These are phyloP conservation scores for Pandemis heparana DNA, from an alignment of 2,888 invertebrate genomes.

Conservation along the genomic window DNA sequence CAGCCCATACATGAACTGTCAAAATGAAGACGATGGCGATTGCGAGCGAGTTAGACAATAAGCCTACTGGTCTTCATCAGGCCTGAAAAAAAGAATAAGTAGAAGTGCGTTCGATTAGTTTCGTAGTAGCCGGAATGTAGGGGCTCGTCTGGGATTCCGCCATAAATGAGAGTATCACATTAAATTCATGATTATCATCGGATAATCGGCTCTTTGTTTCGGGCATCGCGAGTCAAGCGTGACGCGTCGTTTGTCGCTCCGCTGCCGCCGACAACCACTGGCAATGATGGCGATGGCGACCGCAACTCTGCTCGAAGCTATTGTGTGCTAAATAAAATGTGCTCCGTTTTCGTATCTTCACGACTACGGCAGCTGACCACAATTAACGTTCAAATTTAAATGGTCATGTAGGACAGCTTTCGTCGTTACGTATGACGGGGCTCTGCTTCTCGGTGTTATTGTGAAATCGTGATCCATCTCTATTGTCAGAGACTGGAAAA, in stretches of 20 bases:
- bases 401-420: not conserved
- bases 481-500: too few relatives aligned
- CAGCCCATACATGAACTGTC: too few relatives aligned
- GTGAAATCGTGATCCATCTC: too few relatives aligned
- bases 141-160: not conserved
- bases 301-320: not conserved
- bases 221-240: constrained; percentile 18
- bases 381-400: too few relatives aligned
- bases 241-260: constrained; percentile 27
- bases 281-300: not conserved
- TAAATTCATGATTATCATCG: not conserved
- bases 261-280: constrained; percentile 25
- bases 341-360: not conserved
- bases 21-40: too few relatives aligned
- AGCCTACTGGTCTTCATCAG: not conserved
- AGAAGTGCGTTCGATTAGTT: too few relatives aligned
- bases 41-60: too few relatives aligned
- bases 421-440: too few relatives aligned
- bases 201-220: not conserved
- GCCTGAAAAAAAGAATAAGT: too few relatives aligned
- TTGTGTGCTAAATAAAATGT: not conserved
- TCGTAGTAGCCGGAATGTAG: too few relatives aligned
- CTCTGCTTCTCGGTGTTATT: too few relatives aligned
- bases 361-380: not conserved
- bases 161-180: not conserved